phyloP scores from a whole-genome alignment of 2,113 vertebrate genomes.

The Canis aureus region DNA sequence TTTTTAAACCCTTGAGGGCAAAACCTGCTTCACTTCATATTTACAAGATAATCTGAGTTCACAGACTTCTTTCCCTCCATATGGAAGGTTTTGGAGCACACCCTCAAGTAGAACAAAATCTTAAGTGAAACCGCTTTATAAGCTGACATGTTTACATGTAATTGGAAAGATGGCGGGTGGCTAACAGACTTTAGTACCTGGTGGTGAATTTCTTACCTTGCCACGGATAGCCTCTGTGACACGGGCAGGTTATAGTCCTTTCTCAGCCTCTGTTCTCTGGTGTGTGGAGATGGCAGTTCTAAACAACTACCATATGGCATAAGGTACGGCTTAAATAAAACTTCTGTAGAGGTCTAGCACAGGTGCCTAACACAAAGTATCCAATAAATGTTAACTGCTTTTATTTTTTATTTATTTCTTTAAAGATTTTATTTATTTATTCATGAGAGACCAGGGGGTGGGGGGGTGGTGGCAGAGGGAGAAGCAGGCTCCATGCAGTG shows the following conservation, averaged over 20 bases:
- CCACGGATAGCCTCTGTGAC: neutral
- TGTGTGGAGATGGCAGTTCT: neutral
- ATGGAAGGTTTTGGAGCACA: neutral
- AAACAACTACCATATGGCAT: neutral
- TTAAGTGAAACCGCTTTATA: neutral
- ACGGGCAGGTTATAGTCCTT: neutral
- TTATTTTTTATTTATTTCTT: no score
- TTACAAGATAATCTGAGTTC: neutral
- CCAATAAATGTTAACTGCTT: constrained; percentile 32
- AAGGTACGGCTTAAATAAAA: neutral
- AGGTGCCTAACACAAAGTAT: constrained; percentile 28
- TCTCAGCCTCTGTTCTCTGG: neutral
- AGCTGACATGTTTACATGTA: neutral
- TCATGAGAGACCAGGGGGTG: no score
- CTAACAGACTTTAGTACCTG: neutral
- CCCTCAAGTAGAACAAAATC: neutral
- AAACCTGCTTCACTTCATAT: neutral
- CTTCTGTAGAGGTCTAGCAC: neutral
- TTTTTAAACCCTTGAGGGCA: neutral
- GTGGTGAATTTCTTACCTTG: neutral
- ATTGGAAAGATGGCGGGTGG: neutral
- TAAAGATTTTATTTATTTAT: no score
- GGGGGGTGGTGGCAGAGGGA: no score
- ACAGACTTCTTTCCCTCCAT: neutral
- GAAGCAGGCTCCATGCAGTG: no score